Percentiles rank a stretch among this genome's conserved stretches.
phyloP scores from a whole-genome alignment of 2,113 vertebrate species.

The Trichechus manatus region DNA sequence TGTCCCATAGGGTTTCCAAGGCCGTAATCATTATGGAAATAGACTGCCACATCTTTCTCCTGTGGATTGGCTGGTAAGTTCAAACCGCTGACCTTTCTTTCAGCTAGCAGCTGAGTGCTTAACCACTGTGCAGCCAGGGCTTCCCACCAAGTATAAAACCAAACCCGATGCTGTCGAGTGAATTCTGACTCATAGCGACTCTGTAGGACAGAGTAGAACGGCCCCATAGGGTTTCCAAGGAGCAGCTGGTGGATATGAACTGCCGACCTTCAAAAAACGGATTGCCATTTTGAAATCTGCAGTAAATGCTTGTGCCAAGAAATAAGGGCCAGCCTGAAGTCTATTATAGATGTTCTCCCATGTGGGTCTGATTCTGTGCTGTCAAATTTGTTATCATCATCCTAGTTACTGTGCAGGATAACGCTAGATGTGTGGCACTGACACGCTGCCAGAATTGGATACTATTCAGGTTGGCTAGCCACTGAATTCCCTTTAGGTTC shows the following conservation, averaged over 20 bases:
- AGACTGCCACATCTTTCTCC: too few species aligned
- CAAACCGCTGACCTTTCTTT: too few species aligned
- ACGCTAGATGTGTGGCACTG: not conserved
- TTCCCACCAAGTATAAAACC: too few species aligned
- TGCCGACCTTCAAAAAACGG: fast-evolving
- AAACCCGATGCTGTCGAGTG: too few species aligned
- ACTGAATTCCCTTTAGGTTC: not conserved
- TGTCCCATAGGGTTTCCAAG: not conserved
- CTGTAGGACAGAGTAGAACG: too few species aligned
- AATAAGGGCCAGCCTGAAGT: fast-evolving
- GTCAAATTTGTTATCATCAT: fast-evolving
- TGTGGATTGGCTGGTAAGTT: too few species aligned
- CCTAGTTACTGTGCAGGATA: not conserved
- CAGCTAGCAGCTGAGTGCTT: too few species aligned
- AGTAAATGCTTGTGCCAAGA: not conserved
- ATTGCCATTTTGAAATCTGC: not conserved
- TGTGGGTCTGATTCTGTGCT: fast-evolving
- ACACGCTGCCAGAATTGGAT: fast-evolving
- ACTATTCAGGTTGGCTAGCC: not conserved
- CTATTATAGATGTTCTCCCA: too few species aligned
- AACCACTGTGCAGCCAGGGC: too few species aligned
- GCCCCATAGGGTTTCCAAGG: not conserved
- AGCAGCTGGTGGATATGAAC: not conserved
- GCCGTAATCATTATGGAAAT: not conserved
- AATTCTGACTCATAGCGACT: too few species aligned